Conservation (phyloP, 2,113 vertebrate species). For the Chroicocephalus ridibundus region DNA sequence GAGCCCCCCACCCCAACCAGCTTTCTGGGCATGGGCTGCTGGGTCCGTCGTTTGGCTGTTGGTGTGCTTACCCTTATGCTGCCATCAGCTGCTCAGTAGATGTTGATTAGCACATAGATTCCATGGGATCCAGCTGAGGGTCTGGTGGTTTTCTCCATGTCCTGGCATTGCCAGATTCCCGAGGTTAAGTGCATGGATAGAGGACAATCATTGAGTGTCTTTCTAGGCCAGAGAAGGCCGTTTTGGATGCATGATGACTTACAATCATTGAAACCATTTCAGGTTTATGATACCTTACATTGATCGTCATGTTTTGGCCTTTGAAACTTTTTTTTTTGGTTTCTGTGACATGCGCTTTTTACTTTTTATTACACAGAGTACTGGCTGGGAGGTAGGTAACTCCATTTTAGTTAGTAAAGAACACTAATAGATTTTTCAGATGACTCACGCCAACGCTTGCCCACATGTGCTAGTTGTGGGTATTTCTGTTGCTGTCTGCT, state of each 20-base stretch:
- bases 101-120: background rate
- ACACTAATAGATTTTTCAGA: constrained; percentile 81
- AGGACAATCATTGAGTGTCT: background rate
- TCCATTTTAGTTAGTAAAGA: constrained; percentile 82
- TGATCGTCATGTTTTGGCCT: constrained; percentile 69
- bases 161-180: background rate
- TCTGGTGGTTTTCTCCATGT: background rate
- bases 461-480: constrained; percentile 91
- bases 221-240: background rate
- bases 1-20: background rate
- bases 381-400: constrained; percentile 99
- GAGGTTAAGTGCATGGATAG: background rate
- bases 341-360: constrained; percentile 82
- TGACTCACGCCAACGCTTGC: constrained; percentile 86
- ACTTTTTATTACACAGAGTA: constrained; percentile 98
- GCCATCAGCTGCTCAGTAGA: background rate
- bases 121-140: background rate
- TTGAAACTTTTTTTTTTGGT: constrained; percentile 65
- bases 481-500: constrained; percentile 89
- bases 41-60: background rate
- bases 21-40: background rate
- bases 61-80: background rate
- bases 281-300: constrained; percentile 15
- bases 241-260: constrained; percentile 8
- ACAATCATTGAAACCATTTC: background rate